A percentile compares a stretch with the other conserved stretches of the same genome.
These are phyloP conservation scores for Coecobrya sp. DNA, from an alignment of 2,888 invertebrate species.

Conservation along the genomic window DNA sequence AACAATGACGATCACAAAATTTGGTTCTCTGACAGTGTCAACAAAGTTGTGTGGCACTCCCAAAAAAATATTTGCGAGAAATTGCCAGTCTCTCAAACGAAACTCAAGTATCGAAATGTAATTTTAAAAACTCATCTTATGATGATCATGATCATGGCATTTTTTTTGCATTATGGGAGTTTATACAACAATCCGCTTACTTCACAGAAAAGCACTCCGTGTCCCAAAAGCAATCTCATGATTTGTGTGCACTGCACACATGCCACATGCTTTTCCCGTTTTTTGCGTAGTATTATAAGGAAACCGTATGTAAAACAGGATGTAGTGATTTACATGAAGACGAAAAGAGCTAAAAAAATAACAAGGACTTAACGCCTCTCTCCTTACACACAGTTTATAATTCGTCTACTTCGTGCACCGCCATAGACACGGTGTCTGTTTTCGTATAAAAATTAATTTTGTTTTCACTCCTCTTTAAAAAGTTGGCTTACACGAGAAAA, in stretches of 20 bases:
- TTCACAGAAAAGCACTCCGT: not conserved
- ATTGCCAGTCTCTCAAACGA: too few relatives aligned
- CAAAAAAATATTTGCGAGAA: too few relatives aligned
- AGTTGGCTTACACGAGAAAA: not conserved
- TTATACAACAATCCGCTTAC: too few relatives aligned
- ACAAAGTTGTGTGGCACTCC: too few relatives aligned
- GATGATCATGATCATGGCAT: too few relatives aligned
- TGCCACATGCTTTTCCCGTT: not conserved
- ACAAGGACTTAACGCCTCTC: not conserved
- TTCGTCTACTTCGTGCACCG: not conserved
- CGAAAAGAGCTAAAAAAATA: not conserved
- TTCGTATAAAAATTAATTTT: not conserved
- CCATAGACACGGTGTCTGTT: not conserved
- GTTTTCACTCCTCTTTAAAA: not conserved
- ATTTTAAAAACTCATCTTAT: too few relatives aligned
- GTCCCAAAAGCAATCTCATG: not conserved
- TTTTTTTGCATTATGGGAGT: too few relatives aligned
- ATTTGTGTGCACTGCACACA: not conserved
- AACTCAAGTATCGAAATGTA: too few relatives aligned
- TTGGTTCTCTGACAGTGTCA: too few relatives aligned
- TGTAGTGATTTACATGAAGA: not conserved
- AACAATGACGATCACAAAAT: too few relatives aligned
- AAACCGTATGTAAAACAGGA: not conserved
- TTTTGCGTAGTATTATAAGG: not conserved
- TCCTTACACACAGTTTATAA: not conserved